Percentiles rank a stretch among this genome's conserved stretches.
phyloP scores from a whole-genome alignment of 2,797 vertebrate genomes.

The Xenentodon cancila region DNA sequence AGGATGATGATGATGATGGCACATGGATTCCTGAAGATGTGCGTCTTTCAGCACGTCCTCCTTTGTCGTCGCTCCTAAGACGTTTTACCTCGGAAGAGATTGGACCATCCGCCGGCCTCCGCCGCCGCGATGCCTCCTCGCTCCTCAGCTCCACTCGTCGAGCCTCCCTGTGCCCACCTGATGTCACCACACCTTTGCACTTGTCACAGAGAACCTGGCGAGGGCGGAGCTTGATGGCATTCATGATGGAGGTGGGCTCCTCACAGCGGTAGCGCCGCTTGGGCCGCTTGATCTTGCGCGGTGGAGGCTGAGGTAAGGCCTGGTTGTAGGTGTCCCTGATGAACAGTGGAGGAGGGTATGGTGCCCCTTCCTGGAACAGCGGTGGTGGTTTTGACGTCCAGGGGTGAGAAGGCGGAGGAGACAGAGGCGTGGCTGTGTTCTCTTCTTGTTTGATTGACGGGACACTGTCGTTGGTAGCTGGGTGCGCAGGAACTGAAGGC shows the following conservation, averaged over 20 bases:
- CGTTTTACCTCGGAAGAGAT: constrained; percentile 81
- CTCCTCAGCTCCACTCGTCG: constrained; percentile 87
- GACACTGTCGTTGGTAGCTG: accelerated
- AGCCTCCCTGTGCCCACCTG: constrained; percentile 87
- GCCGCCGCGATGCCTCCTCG: constrained; percentile 86
- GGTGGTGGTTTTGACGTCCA: constrained; percentile 93
- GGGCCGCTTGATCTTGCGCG: constrained; percentile 96
- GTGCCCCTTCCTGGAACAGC: constrained; percentile 95
- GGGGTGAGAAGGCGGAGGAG: constrained; percentile 72
- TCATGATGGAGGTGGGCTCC: constrained; percentile 98
- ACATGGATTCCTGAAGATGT: constrained; percentile 84
- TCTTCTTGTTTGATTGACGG: constrained; percentile 45
- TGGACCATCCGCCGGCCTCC: constrained; percentile 77
- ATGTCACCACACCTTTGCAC: constrained; percentile 92
- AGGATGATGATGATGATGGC: constrained; percentile 58
- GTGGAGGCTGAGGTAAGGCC: constrained; percentile 97
- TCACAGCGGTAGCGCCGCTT: constrained; percentile 96
- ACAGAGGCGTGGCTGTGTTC: accelerated
- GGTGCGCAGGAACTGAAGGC: constrained; percentile 31
- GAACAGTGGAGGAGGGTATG: constrained; percentile 97
- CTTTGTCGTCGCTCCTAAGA: constrained; percentile 88
- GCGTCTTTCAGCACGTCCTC: constrained; percentile 80
- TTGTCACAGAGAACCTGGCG: constrained; percentile 97
- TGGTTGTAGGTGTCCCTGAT: constrained; percentile 99
- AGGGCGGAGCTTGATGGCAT: constrained; percentile 95